Evolutionary conservation across 2,797 vertebrate species (phyloP).

Genomic region (Austrolebias charrua): DNA sequence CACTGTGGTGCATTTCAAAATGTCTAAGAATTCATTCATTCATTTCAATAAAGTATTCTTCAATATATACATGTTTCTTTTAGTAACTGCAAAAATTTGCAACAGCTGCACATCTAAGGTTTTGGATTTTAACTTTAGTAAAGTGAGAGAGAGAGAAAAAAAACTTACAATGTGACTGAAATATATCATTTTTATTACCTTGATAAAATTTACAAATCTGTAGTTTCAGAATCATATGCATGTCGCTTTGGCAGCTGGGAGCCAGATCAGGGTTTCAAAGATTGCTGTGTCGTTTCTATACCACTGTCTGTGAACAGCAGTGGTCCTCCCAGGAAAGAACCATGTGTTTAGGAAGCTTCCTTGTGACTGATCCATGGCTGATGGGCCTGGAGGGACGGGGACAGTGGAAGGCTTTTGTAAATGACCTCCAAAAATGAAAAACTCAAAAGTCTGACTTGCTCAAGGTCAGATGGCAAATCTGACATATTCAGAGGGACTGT

Average conservation of each 20-base stretch:
- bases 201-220: neutral
- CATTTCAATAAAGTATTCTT: too few species aligned
- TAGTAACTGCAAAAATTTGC: too few species aligned
- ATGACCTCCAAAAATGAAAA: slow-evolving; percentile 27
- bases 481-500: slow-evolving; percentile 46
- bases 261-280: too few species aligned
- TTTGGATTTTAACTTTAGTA: too few species aligned
- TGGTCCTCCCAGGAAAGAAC: slow-evolving; percentile 1
- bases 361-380: slow-evolving; percentile 31
- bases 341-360: slow-evolving; percentile 26
- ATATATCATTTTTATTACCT: neutral
- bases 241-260: neutral
- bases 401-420: slow-evolving; percentile 35
- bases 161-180: too few species aligned
- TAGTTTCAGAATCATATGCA: neutral
- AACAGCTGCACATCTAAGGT: too few species aligned
- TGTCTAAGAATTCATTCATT: too few species aligned
- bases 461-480: slow-evolving; percentile 47
- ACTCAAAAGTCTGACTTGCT: slow-evolving; percentile 22
- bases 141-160: too few species aligned
- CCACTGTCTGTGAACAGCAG: neutral
- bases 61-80: too few species aligned
- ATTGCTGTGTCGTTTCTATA: neutral
- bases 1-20: neutral
- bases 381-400: slow-evolving; percentile 40